These are phyloP conservation scores for Caradrina kadenii DNA, from an alignment of 2,888 invertebrate genomes.

Conservation along the genomic window DNA sequence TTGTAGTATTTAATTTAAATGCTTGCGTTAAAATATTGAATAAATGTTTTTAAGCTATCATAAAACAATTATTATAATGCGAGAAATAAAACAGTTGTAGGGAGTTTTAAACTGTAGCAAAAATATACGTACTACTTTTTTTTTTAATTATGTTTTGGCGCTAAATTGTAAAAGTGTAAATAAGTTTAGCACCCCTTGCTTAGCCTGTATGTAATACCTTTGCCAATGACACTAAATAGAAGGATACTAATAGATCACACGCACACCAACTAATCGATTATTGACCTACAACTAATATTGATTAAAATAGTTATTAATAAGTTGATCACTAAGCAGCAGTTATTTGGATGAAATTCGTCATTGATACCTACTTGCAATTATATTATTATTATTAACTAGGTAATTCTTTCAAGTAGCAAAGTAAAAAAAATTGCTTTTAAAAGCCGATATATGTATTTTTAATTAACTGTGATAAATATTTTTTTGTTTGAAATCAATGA, in stretches of 20 bases:
- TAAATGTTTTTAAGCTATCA: slow-evolving; percentile 1
- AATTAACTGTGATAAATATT: too few species aligned
- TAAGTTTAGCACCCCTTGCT: slow-evolving; percentile 52
- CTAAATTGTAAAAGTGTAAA: slow-evolving; percentile 39
- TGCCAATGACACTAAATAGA: slow-evolving; percentile 50
- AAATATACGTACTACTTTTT: neutral
- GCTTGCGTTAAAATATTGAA: neutral
- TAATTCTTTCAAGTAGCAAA: too few species aligned
- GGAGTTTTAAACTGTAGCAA: neutral
- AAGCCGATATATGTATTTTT: neutral
- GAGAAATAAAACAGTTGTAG: neutral
- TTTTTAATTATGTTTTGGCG: slow-evolving; percentile 28
- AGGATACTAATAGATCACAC: slow-evolving; percentile 60
- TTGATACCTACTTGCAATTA: neutral
- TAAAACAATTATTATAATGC: slow-evolving; percentile 1
- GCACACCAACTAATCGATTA: slow-evolving; percentile 62
- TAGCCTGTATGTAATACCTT: slow-evolving; percentile 56
- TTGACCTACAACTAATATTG: slow-evolving; percentile 56
- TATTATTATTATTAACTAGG: too few species aligned
- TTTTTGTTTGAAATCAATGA: too few species aligned
- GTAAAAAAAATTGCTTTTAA: too few species aligned
- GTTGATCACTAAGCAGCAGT: slow-evolving; percentile 32
- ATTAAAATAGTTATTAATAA: slow-evolving; percentile 37
- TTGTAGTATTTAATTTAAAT: neutral
- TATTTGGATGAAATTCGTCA: slow-evolving; percentile 50